Conservation (phyloP, 2,797 vertebrate genomes). For the Hippoglossus hippoglossus region DNA sequence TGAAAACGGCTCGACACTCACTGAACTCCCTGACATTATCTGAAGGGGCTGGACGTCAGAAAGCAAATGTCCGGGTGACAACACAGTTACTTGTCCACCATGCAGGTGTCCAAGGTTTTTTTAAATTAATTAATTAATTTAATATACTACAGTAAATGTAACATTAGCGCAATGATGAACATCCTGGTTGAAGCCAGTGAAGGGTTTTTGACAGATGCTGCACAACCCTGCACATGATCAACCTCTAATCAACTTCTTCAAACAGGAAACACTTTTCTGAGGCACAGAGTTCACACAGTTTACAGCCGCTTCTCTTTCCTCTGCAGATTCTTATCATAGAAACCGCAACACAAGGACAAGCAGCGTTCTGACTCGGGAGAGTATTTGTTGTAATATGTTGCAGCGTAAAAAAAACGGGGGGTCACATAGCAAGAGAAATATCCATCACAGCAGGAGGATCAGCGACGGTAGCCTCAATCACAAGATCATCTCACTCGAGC, state of each 20-base stretch:
- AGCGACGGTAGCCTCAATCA: conserved; percentile 32
- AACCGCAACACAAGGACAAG: conserved; percentile 36
- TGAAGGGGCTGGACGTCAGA: too few relatives aligned
- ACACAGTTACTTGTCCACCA: too few relatives aligned
- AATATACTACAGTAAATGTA: conserved; percentile 6
- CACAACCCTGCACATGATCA: conserved; percentile 3
- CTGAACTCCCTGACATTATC: too few relatives aligned
- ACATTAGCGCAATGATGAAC: conserved; percentile 22
- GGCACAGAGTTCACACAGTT: not conserved
- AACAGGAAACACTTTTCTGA: conserved; percentile 22
- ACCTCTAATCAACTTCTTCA: conserved; percentile 22
- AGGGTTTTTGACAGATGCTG: not conserved
- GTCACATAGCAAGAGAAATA: conserved; percentile 17
- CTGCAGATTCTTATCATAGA: conserved; percentile 5
- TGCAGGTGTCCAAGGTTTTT: too few relatives aligned
- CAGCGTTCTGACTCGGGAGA: not conserved
- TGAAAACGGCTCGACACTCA: too few relatives aligned
- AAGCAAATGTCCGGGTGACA: too few relatives aligned
- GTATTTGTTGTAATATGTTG: conserved; percentile 28
- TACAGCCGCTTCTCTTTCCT: not conserved
- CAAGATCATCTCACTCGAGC: conserved; percentile 12
- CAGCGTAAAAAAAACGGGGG: not conserved
- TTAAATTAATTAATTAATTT: too few relatives aligned
- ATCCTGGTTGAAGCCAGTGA: conserved; percentile 1
- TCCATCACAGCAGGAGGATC: conserved; percentile 16